Evolutionary conservation across 2,888 invertebrate species (phyloP).

Genomic region (Bugula neritina): DNA sequence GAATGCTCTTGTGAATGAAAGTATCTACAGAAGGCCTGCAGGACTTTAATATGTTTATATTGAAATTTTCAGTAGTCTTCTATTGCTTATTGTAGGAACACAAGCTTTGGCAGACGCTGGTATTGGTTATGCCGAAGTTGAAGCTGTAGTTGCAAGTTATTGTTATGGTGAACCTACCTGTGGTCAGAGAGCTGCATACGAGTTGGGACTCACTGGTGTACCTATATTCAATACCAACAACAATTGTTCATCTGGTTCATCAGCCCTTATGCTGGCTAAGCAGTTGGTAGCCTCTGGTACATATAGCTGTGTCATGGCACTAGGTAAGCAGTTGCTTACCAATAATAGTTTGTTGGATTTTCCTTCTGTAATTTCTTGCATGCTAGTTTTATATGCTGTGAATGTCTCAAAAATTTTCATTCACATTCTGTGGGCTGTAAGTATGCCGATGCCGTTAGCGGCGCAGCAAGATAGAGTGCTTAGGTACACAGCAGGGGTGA

Average conservation of each 20-base stretch:
- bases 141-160: conserved; percentile 46
- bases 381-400: too few species aligned
- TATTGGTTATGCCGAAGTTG: conserved; percentile 35
- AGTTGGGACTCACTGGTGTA: conserved; percentile 36
- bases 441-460: too few species aligned
- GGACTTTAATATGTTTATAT: too few species aligned
- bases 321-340: conserved; percentile 40
- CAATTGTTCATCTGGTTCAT: conserved; percentile 45
- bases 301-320: conserved; percentile 41
- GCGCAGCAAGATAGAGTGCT: too few species aligned
- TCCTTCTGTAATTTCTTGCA: too few species aligned
- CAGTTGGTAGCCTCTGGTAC: conserved; percentile 39
- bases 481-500: too few species aligned
- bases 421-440: too few species aligned
- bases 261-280: conserved; percentile 42
- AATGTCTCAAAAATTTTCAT: too few species aligned
- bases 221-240: conserved; percentile 48
- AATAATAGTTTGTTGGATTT: too few species aligned
- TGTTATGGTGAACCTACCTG: conserved; percentile 48
- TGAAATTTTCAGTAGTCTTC: too few species aligned
- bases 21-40: too few species aligned
- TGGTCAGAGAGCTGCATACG: conserved; percentile 34
- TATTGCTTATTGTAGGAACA: conserved; percentile 34
- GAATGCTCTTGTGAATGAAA: too few species aligned
- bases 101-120: conserved; percentile 41